Base-by-base conservation (phyloP, 1,140 invertebrate species). In the Adoxophyes honmai region DNA sequence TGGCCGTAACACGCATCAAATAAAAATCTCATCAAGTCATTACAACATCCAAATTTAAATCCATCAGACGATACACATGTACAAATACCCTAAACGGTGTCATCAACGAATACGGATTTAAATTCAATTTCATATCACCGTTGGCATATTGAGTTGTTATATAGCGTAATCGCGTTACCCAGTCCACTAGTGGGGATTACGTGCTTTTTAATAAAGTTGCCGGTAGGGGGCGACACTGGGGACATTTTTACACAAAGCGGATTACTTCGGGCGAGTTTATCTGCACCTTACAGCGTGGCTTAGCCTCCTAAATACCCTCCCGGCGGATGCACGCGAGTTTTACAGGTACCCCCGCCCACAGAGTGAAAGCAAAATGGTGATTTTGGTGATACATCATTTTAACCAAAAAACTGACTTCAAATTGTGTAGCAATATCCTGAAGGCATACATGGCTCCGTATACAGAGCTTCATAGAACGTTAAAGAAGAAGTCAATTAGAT, bases 201-300 rank as follows among this genome's bases (percentile, higher is more conserved):
- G 68, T 71, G 79, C 78, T 86, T 88, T 88, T 88, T 88, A 88
- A 88, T 88, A 85, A 88, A 83, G 81, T 84, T 65, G 68, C 77
- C 74, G 63, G 71, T 68, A 73, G 81, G 81, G 79, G 81, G 78
- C 70, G 78, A 77, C 74, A 70, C 64, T 70, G 78, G 80, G 85
- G 82, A 86, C 83, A 85, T 88, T 88, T 88, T 88, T 88, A 79
- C 75, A 88, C 82, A 86, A 86, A 86, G 81, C 75, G 85, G 85
- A 88, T 88, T 88, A 88, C 77, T 86, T 75, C 65, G 79, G 73
- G 74, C 76, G 56, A 70, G 85, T 88, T 88, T 88, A 88, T 88
- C 85, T 81, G 70, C 73, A 85, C 85, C 81, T 88, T 88, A 86
- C 85, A 88, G 85, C 66, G 68, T 60, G 58, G 81, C 78, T 86